Evolutionary conservation across 2,888 invertebrate genomes (phyloP).

Genomic region (Lithosia quadra): DNA sequence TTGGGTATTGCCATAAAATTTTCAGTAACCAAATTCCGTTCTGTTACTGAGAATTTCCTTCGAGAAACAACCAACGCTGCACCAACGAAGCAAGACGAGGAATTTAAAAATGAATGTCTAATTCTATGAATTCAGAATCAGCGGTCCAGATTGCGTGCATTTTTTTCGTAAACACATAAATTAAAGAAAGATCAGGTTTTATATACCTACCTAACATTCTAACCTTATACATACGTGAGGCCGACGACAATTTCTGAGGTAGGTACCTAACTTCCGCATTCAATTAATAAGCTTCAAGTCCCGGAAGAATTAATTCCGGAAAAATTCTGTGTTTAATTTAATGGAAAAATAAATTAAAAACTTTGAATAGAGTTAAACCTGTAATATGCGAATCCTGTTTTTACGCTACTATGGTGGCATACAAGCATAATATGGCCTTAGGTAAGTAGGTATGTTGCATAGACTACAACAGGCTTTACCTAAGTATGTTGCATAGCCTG

Average conservation of each 20-base stretch:
- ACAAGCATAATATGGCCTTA: neutral
- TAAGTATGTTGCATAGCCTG: too few species aligned
- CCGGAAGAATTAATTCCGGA: neutral
- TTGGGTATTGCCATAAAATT: neutral
- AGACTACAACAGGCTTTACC: too few species aligned
- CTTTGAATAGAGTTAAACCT: neutral
- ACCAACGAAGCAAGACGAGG: neutral
- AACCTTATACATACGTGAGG: slow-evolving; percentile 1
- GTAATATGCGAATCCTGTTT: neutral
- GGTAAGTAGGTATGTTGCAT: neutral
- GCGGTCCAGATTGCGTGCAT: neutral
- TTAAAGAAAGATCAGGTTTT: neutral
- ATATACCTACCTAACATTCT: neutral
- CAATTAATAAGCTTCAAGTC: slow-evolving; percentile 1
- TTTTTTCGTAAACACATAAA: slow-evolving; percentile 1
- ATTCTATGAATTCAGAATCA: slow-evolving; percentile 1
- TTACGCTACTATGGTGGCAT: neutral
- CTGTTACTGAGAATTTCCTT: neutral
- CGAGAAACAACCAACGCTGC: neutral
- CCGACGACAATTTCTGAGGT: neutral
- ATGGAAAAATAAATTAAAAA: neutral
- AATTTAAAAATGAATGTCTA: neutral
- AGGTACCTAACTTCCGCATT: slow-evolving; percentile 5
- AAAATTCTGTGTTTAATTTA: neutral
- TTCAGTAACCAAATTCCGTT: neutral